A percentile compares a stretch with the other conserved stretches of the same genome.
phyloP scores from a whole-genome alignment of 53 echinoderm and acorn worm genomes.

The Echinarachnius parma region DNA sequence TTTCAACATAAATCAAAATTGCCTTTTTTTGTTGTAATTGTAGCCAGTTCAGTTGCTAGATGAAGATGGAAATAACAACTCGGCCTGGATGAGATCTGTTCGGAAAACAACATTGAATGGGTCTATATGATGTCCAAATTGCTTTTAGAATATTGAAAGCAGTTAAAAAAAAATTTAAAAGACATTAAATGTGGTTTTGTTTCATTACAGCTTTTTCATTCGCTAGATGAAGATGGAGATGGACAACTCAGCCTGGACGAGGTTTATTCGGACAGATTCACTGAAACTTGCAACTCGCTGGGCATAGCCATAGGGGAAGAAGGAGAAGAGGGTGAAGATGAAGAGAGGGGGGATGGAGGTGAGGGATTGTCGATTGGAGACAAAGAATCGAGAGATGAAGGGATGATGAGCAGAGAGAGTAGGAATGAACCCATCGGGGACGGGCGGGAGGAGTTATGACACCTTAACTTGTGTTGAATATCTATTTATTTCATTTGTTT shows the following conservation, averaged over 20 bases:
- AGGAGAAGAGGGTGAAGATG: not conserved
- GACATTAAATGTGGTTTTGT: not conserved
- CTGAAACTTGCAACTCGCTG: not conserved
- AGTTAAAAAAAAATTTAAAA: too few species aligned
- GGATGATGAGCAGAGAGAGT: not conserved
- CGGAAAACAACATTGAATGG: slow-evolving; percentile 6
- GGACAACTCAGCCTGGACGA: slow-evolving; percentile 48
- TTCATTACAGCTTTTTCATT: slow-evolving; percentile 59
- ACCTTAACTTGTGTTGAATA: too few species aligned
- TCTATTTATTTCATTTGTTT: too few species aligned
- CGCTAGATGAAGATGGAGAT: slow-evolving; percentile 59
- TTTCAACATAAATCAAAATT: too few species aligned
- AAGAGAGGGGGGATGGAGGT: not conserved
- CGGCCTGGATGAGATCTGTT: slow-evolving; percentile 50
- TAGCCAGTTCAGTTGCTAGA: slow-evolving; percentile 70
- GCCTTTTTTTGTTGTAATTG: not conserved
- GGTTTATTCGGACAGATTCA: slow-evolving; percentile 30
- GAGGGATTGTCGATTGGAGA: too few species aligned
- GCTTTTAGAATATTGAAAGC: too few species aligned
- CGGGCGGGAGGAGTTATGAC: slow-evolving; percentile 25
- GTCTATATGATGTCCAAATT: too few species aligned
- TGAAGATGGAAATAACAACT: slow-evolving; percentile 46
- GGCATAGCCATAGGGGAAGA: not conserved
- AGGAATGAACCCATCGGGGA: not conserved
- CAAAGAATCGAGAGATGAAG: not conserved